These are phyloP conservation scores for Cyclargus thomasi DNA, from an alignment of 1,140 invertebrate genomes.

Conservation along the genomic window DNA sequence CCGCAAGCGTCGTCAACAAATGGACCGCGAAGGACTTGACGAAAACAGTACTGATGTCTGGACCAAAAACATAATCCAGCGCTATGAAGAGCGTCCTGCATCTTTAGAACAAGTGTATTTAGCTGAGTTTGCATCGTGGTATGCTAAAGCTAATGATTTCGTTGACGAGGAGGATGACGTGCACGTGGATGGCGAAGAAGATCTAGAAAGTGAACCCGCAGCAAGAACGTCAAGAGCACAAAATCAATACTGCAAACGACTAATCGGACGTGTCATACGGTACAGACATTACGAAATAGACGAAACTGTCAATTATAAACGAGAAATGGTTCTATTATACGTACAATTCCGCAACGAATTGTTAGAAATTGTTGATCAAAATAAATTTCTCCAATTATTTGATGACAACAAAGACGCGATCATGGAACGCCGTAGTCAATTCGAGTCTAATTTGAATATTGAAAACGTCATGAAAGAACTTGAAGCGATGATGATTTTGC, in stretches of 20 bases:
- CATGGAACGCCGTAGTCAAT: conserved; percentile 39
- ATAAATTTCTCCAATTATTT: conserved; percentile 45
- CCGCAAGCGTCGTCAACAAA: conserved; percentile 41
- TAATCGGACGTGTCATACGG: conserved; percentile 41
- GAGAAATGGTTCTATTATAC: conserved; percentile 51
- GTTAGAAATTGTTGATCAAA: conserved; percentile 42
- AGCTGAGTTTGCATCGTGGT: conserved; percentile 51
- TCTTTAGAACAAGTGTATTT: conserved; percentile 44
- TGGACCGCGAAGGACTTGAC: conserved; percentile 37
- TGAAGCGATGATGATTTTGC: conserved; percentile 42
- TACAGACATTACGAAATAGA: conserved; percentile 44
- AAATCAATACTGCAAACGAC: conserved; percentile 39
- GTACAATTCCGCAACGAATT: conserved; percentile 46
- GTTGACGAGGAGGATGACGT: conserved; percentile 42
- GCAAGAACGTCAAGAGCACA: conserved; percentile 29
- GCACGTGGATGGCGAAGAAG: conserved; percentile 40
- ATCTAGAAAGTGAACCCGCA: conserved; percentile 35
- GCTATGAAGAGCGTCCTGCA: conserved; percentile 44
- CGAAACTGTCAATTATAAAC: conserved; percentile 49
- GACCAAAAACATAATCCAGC: conserved; percentile 43
- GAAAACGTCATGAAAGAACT: conserved; percentile 44
- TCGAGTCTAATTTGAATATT: conserved; percentile 39
- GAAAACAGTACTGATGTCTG: conserved; percentile 44
- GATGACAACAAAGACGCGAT: conserved; percentile 44
- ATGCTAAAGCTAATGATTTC: conserved; percentile 44